These are phyloP conservation scores for Phrynocephalus guinanensis DNA, from an alignment of 2,797 vertebrate species.

Conservation along the genomic window DNA sequence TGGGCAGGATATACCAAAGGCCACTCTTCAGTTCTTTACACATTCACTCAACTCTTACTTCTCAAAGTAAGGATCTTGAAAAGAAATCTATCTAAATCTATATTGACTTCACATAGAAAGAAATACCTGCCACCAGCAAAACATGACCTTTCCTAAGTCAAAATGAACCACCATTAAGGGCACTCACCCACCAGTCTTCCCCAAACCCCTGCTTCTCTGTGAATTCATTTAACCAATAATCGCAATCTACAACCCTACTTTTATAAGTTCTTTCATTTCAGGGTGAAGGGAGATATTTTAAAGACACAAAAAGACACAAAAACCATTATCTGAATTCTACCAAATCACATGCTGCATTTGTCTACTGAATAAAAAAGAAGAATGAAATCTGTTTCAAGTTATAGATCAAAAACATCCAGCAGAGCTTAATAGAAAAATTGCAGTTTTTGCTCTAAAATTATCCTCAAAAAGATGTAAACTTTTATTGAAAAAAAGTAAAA, in stretches of 20 bases:
- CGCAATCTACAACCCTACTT: neutral
- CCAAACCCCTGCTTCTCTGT: neutral
- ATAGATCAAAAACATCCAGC: neutral
- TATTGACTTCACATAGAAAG: neutral
- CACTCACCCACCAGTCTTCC: neutral
- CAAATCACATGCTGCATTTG: neutral
- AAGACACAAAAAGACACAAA: neutral
- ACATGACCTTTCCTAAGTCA: neutral
- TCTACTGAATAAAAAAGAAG: neutral
- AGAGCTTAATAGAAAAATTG: neutral
- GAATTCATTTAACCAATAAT: neutral
- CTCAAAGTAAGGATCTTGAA: neutral
- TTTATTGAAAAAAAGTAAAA: slow-evolving; percentile 13
- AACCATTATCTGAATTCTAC: neutral
- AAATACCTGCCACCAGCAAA: neutral
- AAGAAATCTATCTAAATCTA: neutral
- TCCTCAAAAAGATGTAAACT: neutral
- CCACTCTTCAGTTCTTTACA: neutral
- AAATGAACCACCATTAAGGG: neutral
- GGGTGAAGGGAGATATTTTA: neutral
- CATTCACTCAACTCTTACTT: neutral
- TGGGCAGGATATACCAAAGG: neutral
- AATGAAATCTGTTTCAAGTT: neutral
- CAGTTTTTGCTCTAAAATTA: neutral
- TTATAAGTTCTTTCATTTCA: neutral